These are phyloP conservation scores for Caranx ignobilis DNA, from an alignment of 2,113 vertebrate genomes.

Conservation along the genomic window DNA sequence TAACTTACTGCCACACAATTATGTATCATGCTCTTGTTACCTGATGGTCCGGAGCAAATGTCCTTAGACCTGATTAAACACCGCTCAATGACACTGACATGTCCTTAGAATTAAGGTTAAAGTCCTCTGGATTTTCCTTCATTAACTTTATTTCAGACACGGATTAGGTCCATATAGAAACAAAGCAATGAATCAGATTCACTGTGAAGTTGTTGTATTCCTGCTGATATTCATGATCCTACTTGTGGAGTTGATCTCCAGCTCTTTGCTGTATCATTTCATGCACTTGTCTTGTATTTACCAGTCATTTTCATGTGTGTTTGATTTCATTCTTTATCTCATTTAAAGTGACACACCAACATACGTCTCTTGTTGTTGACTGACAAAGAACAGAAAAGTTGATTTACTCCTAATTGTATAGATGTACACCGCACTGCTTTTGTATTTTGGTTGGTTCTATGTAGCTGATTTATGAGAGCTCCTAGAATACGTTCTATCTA, in stretches of 20 bases:
- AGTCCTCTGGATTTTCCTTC: too few relatives aligned
- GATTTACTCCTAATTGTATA: background rate
- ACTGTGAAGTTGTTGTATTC: too few relatives aligned
- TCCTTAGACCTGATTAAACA: too few relatives aligned
- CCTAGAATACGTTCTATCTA: background rate
- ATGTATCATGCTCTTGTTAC: too few relatives aligned
- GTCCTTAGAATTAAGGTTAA: background rate
- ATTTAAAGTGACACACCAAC: background rate
- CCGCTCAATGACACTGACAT: too few relatives aligned
- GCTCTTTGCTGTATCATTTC: too few relatives aligned
- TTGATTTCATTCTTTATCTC: background rate
- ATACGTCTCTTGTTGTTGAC: background rate
- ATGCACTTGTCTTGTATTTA: background rate
- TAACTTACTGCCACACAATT: too few relatives aligned
- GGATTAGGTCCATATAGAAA: too few relatives aligned
- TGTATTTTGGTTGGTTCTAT: background rate
- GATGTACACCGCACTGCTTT: background rate
- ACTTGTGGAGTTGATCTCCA: too few relatives aligned
- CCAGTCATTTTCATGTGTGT: background rate
- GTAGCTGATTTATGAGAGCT: background rate
- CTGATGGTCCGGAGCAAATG: too few relatives aligned
- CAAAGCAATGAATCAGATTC: too few relatives aligned
- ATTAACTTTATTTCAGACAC: background rate
- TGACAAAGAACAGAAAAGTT: conserved; percentile 1
- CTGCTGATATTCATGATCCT: too few relatives aligned